Base-by-base conservation (phyloP, 2,797 vertebrate species). In the Erithacus rubecula region DNA sequence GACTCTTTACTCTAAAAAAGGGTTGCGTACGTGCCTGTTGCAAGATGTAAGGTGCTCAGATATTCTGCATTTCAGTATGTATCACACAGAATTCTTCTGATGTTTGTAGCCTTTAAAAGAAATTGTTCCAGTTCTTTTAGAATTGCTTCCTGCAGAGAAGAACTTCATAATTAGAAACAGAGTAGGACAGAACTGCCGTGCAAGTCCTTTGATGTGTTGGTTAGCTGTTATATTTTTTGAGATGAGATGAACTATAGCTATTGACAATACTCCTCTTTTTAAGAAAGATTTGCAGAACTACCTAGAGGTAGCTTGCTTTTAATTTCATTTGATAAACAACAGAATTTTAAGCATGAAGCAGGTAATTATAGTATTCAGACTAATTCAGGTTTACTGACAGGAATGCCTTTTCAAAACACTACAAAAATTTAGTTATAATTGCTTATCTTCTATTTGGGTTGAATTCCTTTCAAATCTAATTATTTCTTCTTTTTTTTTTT, bases 51-150 rank as follows among this genome's bases (percentile, higher is more conserved):
- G 34, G 27, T 89, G 56, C 90, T 70, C 87, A 84, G 53, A 67
- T 77, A 87, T 64, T 83, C 56, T 91, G 51, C 51, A 86, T 89
- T 93, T 86, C 53, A 89, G 79, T 67, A 86, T 79, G 47, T 68
- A 88, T 41, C 53, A 91, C 65, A 53, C 46, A 94, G 67, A 95
- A 68, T n/a, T 68, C 71, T 87, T 96, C 44, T 93, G 71, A 84
- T 94, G 74, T 95, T 97, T 87, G 65, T 37, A 95, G 83, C 74
- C 69, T 94, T 96, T 89, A 96, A 96, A 97, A 96, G 68, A 96
- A 89, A 83, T 82, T 84, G n/a, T 95, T 97, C 93, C 72, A 83
- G 11, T 96, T 97, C 53, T 93, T 89, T 88, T 79, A 67, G 74
- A 94, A 83, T 89, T 87, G 77, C 62, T 96, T 97, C 94, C 94